Evolutionary conservation across 2,888 invertebrate species (phyloP).

Genomic region (Lasioglossum morio): DNA sequence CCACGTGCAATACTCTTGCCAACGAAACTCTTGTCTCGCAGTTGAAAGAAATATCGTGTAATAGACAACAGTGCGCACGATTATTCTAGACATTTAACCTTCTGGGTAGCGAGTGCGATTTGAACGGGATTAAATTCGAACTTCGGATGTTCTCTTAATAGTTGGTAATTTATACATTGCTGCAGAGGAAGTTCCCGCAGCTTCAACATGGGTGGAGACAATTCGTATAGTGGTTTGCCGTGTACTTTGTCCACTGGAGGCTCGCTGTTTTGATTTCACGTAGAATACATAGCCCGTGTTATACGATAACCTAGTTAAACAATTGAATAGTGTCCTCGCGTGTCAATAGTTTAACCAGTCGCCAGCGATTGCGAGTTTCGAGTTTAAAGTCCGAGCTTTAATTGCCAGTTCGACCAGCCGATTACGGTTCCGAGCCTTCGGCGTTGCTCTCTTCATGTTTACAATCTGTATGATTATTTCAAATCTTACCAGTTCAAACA

Average conservation of each 20-base stretch:
- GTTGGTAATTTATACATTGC: slow-evolving; percentile 50
- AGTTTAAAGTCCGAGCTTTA: slow-evolving; percentile 1
- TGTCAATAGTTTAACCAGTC: slow-evolving; percentile 10
- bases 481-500: not conserved
- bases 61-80: not conserved
- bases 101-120: not conserved
- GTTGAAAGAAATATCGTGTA: not conserved
- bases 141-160: slow-evolving; percentile 36
- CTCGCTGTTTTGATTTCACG: slow-evolving; percentile 29
- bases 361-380: not conserved
- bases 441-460: not conserved
- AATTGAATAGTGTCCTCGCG: slow-evolving; percentile 18
- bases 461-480: not conserved
- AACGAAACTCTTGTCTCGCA: not conserved
- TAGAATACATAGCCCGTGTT: slow-evolving; percentile 21
- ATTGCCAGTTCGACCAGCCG: slow-evolving; percentile 6
- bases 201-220: slow-evolving; percentile 32
- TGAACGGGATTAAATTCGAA: slow-evolving; percentile 11
- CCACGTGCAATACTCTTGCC: not conserved
- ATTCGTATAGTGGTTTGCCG: slow-evolving; percentile 29
- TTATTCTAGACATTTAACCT: not conserved
- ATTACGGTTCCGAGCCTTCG: not conserved
- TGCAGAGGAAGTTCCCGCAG: slow-evolving; percentile 44
- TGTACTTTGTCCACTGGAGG: slow-evolving; percentile 5
- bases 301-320: slow-evolving; percentile 29